Base-by-base conservation (phyloP, 2,888 invertebrate species). In the Lomographa bimaculata region DNA sequence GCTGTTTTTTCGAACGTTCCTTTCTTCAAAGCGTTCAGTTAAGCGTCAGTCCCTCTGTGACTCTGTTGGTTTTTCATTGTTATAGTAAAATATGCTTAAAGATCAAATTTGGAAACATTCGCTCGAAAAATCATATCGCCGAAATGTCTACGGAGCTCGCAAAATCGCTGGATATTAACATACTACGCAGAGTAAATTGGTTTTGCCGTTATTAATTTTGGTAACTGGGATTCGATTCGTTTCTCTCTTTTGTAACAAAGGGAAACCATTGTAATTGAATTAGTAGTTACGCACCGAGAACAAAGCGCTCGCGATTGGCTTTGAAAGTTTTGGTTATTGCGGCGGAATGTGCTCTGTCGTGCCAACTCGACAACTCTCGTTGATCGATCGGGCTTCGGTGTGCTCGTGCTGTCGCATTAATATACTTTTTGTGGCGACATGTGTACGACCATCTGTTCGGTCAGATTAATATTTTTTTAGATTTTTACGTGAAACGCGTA, bases 191-290 rank as follows among this genome's bases (percentile, higher is more conserved):
- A 75, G 74, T 71, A 79, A 86, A 86, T 85, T 84, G 84, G 67
- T 84, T 83, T 78, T 76, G 83, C 77, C 71, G 85, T 84, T 84
- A 85, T 86, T 86, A 85, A 84, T 85, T 84, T 82, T 83, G 84
- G 83, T 85, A 86, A 84, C 85, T 84, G 86, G 83, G 84, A 85
- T 87, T 82, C 82, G 84, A 85, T 86, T 82, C 82, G 85, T 84
- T 84, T 86, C 85, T 84, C 85, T 84, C 82, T 85, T 86, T 83
- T 83, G 83, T 84, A 85, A 86, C 85, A 86, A 86, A 86, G 83
- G 83, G 82, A 85, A 86, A 77, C 79, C 80, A 79, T 82, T 67
- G 81, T 81, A 85, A 86, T 86, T 84, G 81, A 83, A 83, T 82
- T 73, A 75, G 76, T 73, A 72, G 71, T 80, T 79, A 68, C 71